Evolutionary conservation across 2,113 vertebrate species (phyloP), one percentile per base, ranked within the genome.

Genomic region (Calonectris borealis): DNA sequence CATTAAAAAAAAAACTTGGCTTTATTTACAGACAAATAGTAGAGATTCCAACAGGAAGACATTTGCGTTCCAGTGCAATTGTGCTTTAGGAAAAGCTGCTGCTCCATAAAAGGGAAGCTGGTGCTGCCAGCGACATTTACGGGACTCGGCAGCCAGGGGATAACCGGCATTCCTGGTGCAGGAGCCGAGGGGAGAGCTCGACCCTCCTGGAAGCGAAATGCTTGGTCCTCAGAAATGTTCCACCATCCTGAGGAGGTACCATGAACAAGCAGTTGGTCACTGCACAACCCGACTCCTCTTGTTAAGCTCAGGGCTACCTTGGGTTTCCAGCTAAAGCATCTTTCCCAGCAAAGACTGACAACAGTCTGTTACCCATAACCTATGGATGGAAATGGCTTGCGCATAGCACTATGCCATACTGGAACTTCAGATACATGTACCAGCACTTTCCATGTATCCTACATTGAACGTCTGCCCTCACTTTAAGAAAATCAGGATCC

Each of bases 61-160:
- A 0, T 44, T 85, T 89, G 70, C 16, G 5, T 84, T 94, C 83
- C 86, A 82, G 64, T 66, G 55, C 44, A 82, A 40, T 84, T 95
- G 61, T 92, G 72, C 46, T 93, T 88, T 81, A 88, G 83, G 64
- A 86, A 94, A 94, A 92, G 77, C 80, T 81, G 61, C 34, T 94
- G 46, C 69, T 93, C 80, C 55, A 57, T 92, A 88, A 82, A 96
- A 86, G 81, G 69, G 60, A 96, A 90, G 38, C 40, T 49, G 22
- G 27, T 86, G 82, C 71, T 88, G 72, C 72, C 86, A 89, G 71
- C 1, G 3, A 76, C 61, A 42, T 60, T 73, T 68, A 40, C 6
- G 16, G 38, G 64, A 64, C n/a, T 70, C 60, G 9, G 55, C 54
- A 84, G 38, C 42, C 48, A 29, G 51, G 32, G 55, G 8, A 29